Evolutionary conservation across 2,113 vertebrate species (phyloP), one percentile per base, ranked within the genome.

Genomic region (Triplophysa siluroides): DNA sequence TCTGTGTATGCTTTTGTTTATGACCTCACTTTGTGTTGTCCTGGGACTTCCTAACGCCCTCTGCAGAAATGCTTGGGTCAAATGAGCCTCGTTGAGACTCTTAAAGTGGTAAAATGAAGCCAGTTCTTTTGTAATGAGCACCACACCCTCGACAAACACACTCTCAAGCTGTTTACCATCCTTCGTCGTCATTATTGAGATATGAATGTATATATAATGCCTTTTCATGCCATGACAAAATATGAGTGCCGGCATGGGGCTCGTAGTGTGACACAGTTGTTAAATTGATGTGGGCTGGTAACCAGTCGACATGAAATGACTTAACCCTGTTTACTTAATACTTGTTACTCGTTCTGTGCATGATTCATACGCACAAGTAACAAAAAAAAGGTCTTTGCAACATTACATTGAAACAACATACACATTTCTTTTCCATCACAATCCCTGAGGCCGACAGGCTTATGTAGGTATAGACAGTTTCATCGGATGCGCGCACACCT

Each of bases 41-140:
- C 18, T 63, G 58, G 56, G 72, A 73, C 62, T 75, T 63, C 23
- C 72, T 29, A 75, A 75, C 24, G 41, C 41, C 58, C 41, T 62
- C 14, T 63, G 41, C 14, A 61, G 13, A 4, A 61, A 74, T 61
- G 8, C 56, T 74, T n/a, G 45, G 56, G 71, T 45, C 29, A 74
- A 43, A 21, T 12, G 58, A 45, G 33, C 8, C 70, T 56, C 72
- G 23, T 45, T 45, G 56, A 75, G 56, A 38, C 56, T 47, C 54
- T 75, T 24, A 43, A 75, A 73, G 1, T 8, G n/a, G 54, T 73
- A 29, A 58, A 52, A 2, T 21, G 12, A 41, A 79, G 66, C 52
- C 38, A 45, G 29, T 45, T 41, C 68, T 63, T 29, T 52, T 62
- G 50, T 70, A 60, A 70, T 79, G 23, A 56, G 14, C 43, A 18